Conservation (phyloP, 2,888 invertebrate genomes). For the Drosophila fungiperda region DNA sequence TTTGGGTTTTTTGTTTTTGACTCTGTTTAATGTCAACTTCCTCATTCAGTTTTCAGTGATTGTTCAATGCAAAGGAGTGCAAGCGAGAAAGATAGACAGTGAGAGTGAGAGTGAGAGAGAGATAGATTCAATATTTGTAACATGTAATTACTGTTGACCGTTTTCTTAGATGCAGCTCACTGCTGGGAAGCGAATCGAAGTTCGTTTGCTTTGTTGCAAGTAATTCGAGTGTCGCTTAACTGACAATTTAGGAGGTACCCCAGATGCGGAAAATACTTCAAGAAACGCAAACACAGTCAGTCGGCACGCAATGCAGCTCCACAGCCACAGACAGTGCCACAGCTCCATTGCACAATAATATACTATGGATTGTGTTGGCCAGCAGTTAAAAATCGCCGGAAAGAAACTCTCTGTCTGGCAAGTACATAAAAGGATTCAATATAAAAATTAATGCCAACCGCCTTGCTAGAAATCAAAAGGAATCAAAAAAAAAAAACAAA, state of each 20-base stretch:
- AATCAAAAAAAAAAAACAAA: background rate
- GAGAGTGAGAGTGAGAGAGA: background rate
- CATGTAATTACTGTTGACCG: conserved; percentile 58
- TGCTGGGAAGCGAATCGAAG: conserved; percentile 38
- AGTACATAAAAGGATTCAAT: conserved; percentile 70
- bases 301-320: conserved; percentile 57
- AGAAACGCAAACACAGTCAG: conserved; percentile 43
- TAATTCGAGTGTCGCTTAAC: conserved; percentile 62
- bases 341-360: background rate
- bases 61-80: conserved; percentile 18
- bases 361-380: background rate
- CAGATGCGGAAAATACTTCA: conserved; percentile 36
- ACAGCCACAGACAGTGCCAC: background rate
- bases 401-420: conserved; percentile 12
- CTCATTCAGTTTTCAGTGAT: conserved; percentile 44
- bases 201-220: conserved; percentile 35
- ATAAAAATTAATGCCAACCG: conserved; percentile 70
- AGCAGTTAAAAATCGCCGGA: conserved; percentile 24
- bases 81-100: background rate
- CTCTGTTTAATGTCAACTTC: conserved; percentile 62
- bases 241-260: conserved; percentile 55
- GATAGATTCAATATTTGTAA: conserved; percentile 44
- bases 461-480: conserved; percentile 31
- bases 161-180: conserved; percentile 35
- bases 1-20: conserved; percentile 21